Evolutionary conservation across 2,888 invertebrate species (phyloP), one percentile per base, ranked within the genome.

Genomic region (Euclidia mi): DNA sequence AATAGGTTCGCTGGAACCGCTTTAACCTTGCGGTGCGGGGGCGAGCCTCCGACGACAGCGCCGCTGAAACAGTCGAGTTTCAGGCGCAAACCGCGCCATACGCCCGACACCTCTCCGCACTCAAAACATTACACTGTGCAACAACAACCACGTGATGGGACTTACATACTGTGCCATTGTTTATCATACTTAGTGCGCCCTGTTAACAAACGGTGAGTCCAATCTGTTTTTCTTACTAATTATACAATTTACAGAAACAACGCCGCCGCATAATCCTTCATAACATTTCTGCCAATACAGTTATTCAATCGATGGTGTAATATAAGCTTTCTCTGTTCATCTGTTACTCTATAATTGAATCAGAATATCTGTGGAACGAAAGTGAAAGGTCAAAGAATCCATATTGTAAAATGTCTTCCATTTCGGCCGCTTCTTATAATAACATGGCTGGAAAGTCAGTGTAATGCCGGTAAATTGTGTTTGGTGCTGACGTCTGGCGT

Each of bases 81-180:
- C 76, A 77, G 71, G 72, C 80, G 78, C 66, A 74, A 81, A 72
- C 65, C 77, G 76, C 65, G 72, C 76, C 55, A 73, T 43, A 64
- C 76, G 73, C 76, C 77, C 66, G 71, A 69, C 35, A 32, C 10
- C 28, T 14, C 37, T 46, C 55, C 64, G 56, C 64, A 62, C 68
- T 69, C 60, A 62, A 55, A 66, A 50, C 63, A 62, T 60, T 50
- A 50, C 44, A 59, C 52, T 43, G 66, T 62, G 60, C 57, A 67
- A 50, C 58, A 66, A 74, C 34, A 62, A 55, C 50, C 67, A 67
- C 81, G 87, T 82, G 71, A 87, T 87, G 87, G 84, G 77, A 85
- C 71, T 76, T 55, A 67, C 50, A 79, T 48, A 65, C 57, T 77
- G 81, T 82, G 76, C 52, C 58, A 43, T 71, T 67, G 48, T 73